Evolutionary conservation across 1,140 invertebrate genomes (phyloP), one percentile per base, ranked within the genome.

Genomic region (Dendroctonus valens): DNA sequence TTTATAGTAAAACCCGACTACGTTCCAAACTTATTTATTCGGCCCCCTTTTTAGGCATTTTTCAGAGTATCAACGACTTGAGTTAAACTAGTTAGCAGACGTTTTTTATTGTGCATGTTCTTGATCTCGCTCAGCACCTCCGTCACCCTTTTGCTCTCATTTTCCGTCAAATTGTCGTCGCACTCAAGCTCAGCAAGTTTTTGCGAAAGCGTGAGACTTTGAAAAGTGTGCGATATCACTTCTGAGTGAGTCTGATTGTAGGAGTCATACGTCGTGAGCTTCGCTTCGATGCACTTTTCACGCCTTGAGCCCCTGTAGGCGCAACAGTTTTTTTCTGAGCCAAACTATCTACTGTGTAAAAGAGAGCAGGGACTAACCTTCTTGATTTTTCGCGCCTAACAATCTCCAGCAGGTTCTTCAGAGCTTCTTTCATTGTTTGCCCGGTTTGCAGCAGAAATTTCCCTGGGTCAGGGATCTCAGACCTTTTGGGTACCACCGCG

Each of bases 371-470:
- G 3, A 26, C 26, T 3, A 26, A 59, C 53, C 60, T 69, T 62
- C 59, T 71, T 5, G 58, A 9, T 44, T 70, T 70, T 66, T 76
- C 75, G 15, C 68, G 60, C 41, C 70, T 70, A 40, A 76, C 68
- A 15, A 76, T 65, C 6, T 65, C 50, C 14, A 76, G 48, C 15
- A 76, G 49, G 40, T 74, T 73, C 44, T 68, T 65, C 9, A 76
- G 59, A 7, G 72, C 71, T 9, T 71, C 73, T 58, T 74, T 75
- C 68, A 76, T 75, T 38, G 72, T 70, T 26, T 72, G 68, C 9
- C 73, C 69, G 11, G 73, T 68, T 41, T 70, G 48, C 46, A 69
- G 52, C 44, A 73, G 55, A 50, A 51, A 59, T 52, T 67, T 69
- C 53, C 64, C 60, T 14, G 69, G 72, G 57, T 68, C 69, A 59